A percentile compares a stretch with the other conserved stretches of the same genome.
Conservation (phyloP, 2,888 invertebrate genomes). For the Rhagophthalmus giganteus region DNA sequence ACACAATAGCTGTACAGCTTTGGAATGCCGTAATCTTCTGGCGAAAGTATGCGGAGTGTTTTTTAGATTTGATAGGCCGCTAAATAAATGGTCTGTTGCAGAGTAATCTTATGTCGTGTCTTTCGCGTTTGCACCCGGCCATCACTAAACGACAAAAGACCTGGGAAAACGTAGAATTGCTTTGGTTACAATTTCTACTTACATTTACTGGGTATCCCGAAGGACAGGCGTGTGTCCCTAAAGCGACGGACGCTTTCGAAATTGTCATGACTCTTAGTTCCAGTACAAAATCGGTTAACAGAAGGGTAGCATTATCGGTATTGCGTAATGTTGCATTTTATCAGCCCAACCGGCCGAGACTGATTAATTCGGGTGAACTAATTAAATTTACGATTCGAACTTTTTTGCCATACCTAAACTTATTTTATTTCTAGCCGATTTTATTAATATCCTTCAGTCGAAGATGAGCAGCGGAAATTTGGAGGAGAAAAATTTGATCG, state of each 20-base stretch:
- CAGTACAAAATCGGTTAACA: conserved; percentile 43
- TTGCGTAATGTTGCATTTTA: conserved; percentile 62
- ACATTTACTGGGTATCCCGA: conserved; percentile 60
- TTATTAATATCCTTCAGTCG: conserved; percentile 56
- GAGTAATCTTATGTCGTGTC: conserved; percentile 57
- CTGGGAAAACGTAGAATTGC: conserved; percentile 59
- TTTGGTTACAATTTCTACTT: conserved; percentile 60
- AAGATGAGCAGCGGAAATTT: conserved; percentile 54
- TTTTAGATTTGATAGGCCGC: too few species aligned
- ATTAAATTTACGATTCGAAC: conserved; percentile 1
- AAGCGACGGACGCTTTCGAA: conserved; percentile 52
- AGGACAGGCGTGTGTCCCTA: conserved; percentile 59
- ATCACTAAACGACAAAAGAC: conserved; percentile 59
- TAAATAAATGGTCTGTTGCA: too few species aligned
- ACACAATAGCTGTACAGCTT: conserved; percentile 59
- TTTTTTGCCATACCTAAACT: neutral
- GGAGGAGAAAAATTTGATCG: conserved; percentile 55
- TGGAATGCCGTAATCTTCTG: conserved; percentile 65
- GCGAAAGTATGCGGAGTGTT: conserved; percentile 67
- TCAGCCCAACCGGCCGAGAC: conserved; percentile 57
- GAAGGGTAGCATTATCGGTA: conserved; percentile 55
- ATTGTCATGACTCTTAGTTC: conserved; percentile 47
- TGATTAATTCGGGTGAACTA: conserved; percentile 57
- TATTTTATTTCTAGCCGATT: conserved; percentile 51
- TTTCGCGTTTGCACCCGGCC: conserved; percentile 58